Evolutionary conservation across 2,113 vertebrate species (phyloP).

Genomic region (Argyrosomus japonicus): DNA sequence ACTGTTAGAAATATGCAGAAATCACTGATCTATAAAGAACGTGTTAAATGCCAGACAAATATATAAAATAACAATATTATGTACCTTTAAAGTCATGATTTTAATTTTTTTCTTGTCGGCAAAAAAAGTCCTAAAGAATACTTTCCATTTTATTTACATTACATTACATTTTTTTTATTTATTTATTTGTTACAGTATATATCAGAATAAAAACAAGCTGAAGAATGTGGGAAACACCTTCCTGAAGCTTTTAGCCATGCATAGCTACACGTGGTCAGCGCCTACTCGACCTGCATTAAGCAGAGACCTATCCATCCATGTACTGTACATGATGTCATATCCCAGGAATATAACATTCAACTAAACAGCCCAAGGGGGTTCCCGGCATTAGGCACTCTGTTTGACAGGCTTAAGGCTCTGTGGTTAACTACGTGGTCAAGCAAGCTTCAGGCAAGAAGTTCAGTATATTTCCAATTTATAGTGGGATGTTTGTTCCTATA

Average conservation of each 20-base stretch:
- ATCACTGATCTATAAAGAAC: background rate
- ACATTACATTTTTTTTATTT: too few species aligned
- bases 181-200: background rate
- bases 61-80: background rate
- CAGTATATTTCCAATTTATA: constrained; percentile 11
- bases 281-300: background rate
- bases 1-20: background rate
- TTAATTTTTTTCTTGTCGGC: too few species aligned
- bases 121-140: background rate
- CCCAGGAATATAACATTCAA: constrained; percentile 3
- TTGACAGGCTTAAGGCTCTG: constrained; percentile 26
- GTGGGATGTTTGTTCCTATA: constrained; percentile 13
- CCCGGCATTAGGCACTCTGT: constrained; percentile 33
- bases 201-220: background rate
- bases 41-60: background rate
- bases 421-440: constrained; percentile 32
- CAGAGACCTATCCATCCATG: constrained; percentile 30
- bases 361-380: constrained; percentile 26
- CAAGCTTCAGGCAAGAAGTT: constrained; percentile 5
- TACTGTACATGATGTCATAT: constrained; percentile 30
- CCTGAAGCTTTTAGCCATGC: constrained; percentile 10
- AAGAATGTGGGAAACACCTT: background rate
- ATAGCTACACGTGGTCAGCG: background rate
- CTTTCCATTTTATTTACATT: background rate
- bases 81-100: background rate